phyloP scores from a whole-genome alignment of 2,113 vertebrate species.

The Smithornis capensis region DNA sequence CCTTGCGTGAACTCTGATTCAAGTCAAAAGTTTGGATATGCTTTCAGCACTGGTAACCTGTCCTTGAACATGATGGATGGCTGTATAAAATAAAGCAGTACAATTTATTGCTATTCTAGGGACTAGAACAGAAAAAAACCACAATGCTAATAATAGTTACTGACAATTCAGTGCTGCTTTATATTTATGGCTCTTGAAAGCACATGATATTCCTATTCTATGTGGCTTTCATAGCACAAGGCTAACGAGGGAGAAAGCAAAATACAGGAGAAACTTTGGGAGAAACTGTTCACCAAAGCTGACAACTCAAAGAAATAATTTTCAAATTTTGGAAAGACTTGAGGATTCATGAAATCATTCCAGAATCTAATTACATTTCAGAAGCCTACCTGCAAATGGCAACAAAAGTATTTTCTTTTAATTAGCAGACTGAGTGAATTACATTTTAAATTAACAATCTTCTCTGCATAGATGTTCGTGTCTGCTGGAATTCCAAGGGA shows the following conservation, averaged over 20 bases:
- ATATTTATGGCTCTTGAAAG: neutral
- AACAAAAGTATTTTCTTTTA: conserved; percentile 57
- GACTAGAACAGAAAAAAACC: conserved; percentile 5
- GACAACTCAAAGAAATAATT: neutral
- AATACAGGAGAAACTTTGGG: neutral
- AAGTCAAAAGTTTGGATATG: neutral
- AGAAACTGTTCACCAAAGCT: conserved; percentile 1
- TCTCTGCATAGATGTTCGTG: neutral
- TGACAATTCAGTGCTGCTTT: neutral
- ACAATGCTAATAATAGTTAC: conserved; percentile 1
- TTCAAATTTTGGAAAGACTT: conserved; percentile 20
- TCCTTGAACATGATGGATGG: neutral
- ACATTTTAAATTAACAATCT: conserved; percentile 52
- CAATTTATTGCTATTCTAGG: neutral
- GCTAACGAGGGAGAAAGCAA: neutral
- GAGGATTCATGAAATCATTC: neutral
- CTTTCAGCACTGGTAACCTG: neutral
- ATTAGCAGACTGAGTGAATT: conserved; percentile 39
- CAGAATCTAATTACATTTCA: conserved; percentile 46
- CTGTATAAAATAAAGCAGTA: neutral
- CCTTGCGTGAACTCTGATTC: neutral
- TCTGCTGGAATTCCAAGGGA: conserved; percentile 32
- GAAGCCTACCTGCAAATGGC: conserved; percentile 31
- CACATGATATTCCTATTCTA: neutral
- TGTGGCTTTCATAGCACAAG: neutral